These are phyloP conservation scores for Melanotaenia duboulayi DNA, from an alignment of 2,113 vertebrate species.

Conservation along the genomic window DNA sequence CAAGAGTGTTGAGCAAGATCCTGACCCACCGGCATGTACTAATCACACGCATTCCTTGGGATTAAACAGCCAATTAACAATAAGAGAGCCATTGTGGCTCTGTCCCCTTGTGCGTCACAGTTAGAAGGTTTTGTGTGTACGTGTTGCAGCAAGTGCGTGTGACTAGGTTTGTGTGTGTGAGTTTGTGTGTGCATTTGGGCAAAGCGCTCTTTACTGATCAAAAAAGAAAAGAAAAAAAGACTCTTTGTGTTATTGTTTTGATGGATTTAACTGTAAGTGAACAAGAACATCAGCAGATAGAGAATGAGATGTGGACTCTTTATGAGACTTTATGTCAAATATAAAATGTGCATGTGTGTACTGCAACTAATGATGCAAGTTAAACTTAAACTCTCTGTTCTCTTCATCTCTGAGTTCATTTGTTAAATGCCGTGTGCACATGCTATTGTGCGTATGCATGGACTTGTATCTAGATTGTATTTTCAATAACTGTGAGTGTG, in stretches of 20 bases:
- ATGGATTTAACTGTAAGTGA: background rate
- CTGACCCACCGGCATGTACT: slow-evolving; percentile 70
- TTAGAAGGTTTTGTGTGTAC: slow-evolving; percentile 62
- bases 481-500: slow-evolving; percentile 22
- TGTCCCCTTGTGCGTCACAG: slow-evolving; percentile 78
- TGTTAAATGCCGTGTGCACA: background rate
- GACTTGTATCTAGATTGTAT: slow-evolving; percentile 19
- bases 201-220: slow-evolving; percentile 33
- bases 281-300: background rate
- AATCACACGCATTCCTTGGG: slow-evolving; percentile 85
- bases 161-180: slow-evolving; percentile 12
- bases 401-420: accelerated
- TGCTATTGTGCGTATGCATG: background rate
- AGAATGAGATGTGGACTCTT: too few species aligned
- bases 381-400: background rate
- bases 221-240: slow-evolving; percentile 32
- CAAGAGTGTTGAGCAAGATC: slow-evolving; percentile 80
- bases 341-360: slow-evolving; percentile 4
- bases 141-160: slow-evolving; percentile 29
- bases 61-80: slow-evolving; percentile 86
- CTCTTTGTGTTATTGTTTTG: slow-evolving; percentile 26
- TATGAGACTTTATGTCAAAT: background rate
- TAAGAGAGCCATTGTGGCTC: slow-evolving; percentile 82
- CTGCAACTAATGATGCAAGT: slow-evolving; percentile 18
- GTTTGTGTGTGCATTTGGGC: slow-evolving; percentile 11